Percentiles rank a stretch among this genome's conserved stretches.
These are phyloP conservation scores for Argynnis bischoffii DNA, from an alignment of 2,888 invertebrate genomes.

Conservation along the genomic window DNA sequence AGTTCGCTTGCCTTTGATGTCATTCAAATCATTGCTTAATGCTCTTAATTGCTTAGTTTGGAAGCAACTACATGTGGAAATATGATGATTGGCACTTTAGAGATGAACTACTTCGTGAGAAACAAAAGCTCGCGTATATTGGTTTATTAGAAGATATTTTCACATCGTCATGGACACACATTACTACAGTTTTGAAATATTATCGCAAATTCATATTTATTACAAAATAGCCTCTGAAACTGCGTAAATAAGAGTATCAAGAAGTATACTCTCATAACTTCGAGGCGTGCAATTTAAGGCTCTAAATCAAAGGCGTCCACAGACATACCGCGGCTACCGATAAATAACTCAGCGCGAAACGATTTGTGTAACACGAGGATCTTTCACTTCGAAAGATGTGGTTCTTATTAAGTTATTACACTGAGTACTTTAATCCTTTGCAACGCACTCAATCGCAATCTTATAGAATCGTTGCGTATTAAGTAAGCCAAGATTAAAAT, in stretches of 20 bases:
- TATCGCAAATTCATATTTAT: not conserved
- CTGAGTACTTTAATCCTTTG: conserved; percentile 3
- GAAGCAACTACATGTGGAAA: conserved; percentile 43
- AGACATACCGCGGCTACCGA: conserved; percentile 67
- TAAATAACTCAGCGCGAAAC: conserved; percentile 69
- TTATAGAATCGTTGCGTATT: not conserved
- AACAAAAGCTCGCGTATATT: not conserved
- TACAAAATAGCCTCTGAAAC: not conserved
- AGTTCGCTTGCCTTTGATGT: conserved; percentile 70
- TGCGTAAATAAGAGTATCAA: conserved; percentile 32
- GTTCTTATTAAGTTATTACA: conserved; percentile 43
- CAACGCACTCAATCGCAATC: not conserved
- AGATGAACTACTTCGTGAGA: conserved; percentile 10
- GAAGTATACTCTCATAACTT: conserved; percentile 59
- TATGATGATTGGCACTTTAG: conserved; percentile 36
- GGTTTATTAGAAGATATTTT: not conserved
- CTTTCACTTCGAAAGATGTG: conserved; percentile 50
- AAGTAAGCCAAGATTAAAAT: not conserved
- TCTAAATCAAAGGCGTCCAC: conserved; percentile 71
- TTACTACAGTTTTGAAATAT: too few relatives aligned
- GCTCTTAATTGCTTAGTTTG: conserved; percentile 65
- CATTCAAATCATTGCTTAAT: conserved; percentile 69
- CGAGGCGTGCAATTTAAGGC: conserved; percentile 75
- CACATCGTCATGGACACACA: too few relatives aligned
- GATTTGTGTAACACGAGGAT: conserved; percentile 73